Evolutionary conservation across 2,888 invertebrate species (phyloP).

Genomic region (Tetramorium bicarinatum): DNA sequence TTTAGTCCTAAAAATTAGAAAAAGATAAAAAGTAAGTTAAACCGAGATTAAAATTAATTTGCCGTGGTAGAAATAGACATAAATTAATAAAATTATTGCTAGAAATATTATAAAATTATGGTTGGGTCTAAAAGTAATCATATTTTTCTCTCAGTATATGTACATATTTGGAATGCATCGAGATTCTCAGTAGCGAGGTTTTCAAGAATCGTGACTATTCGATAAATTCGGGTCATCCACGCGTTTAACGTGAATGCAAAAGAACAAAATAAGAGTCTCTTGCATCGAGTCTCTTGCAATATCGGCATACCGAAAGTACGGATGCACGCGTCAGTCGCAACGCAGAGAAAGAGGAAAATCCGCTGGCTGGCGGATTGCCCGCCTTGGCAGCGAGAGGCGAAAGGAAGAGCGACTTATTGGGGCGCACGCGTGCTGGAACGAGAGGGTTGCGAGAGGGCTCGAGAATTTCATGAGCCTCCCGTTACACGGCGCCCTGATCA

Average conservation of each 20-base stretch:
- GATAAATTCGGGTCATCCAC: neutral
- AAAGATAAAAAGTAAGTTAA: too few relatives aligned
- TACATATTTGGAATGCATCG: neutral
- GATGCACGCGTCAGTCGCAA: constrained; percentile 16
- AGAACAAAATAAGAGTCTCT: neutral
- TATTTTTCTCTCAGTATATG: neutral
- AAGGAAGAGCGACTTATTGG: constrained; percentile 41
- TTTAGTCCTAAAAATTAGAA: too few relatives aligned
- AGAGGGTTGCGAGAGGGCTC: constrained; percentile 19
- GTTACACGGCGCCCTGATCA: constrained; percentile 81
- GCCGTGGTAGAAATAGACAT: too few relatives aligned
- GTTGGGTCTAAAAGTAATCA: too few relatives aligned
- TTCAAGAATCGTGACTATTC: neutral
- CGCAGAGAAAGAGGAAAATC: neutral
- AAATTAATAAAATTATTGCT: too few relatives aligned
- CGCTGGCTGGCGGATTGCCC: constrained; percentile 33
- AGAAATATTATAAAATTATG: too few relatives aligned
- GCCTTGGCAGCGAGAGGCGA: neutral
- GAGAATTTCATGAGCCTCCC: constrained; percentile 70
- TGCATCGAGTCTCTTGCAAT: neutral
- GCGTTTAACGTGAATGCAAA: neutral
- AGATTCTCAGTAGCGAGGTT: neutral
- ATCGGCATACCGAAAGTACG: constrained; percentile 33
- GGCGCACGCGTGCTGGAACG: constrained; percentile 47
- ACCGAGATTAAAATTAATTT: too few relatives aligned